A percentile compares a stretch with the other conserved stretches of the same genome.
These are phyloP conservation scores for Pheosia tremula DNA, from an alignment of 2,888 invertebrate species.

Conservation along the genomic window DNA sequence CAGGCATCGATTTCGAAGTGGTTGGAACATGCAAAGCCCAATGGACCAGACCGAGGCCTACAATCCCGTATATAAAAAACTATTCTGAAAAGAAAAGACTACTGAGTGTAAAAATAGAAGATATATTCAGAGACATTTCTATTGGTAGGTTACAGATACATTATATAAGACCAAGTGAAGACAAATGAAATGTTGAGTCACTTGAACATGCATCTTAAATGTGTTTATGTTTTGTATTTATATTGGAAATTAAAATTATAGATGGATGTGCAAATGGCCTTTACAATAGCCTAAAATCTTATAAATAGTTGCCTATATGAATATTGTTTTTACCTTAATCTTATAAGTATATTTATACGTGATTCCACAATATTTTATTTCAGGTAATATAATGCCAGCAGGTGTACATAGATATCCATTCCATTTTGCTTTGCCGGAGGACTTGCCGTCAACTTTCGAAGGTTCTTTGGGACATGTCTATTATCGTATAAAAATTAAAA, in stretches of 20 bases:
- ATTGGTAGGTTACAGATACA: not conserved
- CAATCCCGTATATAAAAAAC: conserved; percentile 67
- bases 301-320: no score
- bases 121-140: conserved; percentile 56
- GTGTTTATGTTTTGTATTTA: no score
- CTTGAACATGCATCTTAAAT: no score
- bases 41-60: conserved; percentile 69
- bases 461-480: conserved; percentile 64
- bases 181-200: no score
- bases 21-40: conserved; percentile 63
- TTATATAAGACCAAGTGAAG: not conserved
- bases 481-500: conserved; percentile 63
- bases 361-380: conserved; percentile 13
- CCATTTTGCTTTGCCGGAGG: conserved; percentile 64
- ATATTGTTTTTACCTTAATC: no score
- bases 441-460: conserved; percentile 68
- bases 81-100: conserved; percentile 66
- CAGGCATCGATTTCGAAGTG: conserved; percentile 66
- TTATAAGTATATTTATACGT: no score
- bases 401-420: conserved; percentile 66
- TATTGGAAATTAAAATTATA: no score
- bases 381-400: conserved; percentile 56
- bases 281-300: no score
- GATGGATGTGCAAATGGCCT: no score
- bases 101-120: conserved; percentile 49